phyloP scores from a whole-genome alignment of 2,797 vertebrate species.

The Arctocebus calabarensis region DNA sequence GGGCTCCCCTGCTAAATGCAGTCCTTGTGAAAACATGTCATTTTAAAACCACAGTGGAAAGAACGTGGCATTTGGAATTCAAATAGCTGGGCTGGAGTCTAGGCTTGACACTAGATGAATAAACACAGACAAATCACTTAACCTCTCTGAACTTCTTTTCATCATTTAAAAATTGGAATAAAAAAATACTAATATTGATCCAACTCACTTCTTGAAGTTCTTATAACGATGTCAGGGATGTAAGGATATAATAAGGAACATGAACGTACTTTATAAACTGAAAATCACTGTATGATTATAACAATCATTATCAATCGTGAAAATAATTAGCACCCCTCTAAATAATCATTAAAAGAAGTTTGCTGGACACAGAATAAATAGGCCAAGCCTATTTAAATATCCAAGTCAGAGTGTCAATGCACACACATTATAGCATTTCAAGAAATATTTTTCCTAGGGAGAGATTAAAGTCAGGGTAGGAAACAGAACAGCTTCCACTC shows the following conservation, averaged over 20 bases:
- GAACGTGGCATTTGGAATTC: slow-evolving; percentile 54
- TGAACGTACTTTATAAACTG: slow-evolving; percentile 9
- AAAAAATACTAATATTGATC: slow-evolving; percentile 59
- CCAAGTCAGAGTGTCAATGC: slow-evolving; percentile 75
- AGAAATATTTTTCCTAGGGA: slow-evolving; percentile 79
- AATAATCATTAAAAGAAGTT: slow-evolving; percentile 70
- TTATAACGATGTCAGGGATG: slow-evolving; percentile 32
- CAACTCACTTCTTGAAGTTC: slow-evolving; percentile 43
- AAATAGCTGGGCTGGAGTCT: slow-evolving; percentile 29
- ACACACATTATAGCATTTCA: slow-evolving; percentile 82
- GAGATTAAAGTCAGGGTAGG: slow-evolving; percentile 77
- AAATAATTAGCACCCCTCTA: slow-evolving; percentile 75
- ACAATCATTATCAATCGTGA: slow-evolving; percentile 65
- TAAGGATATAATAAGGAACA: slow-evolving; percentile 46
- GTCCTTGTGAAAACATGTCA: slow-evolving; percentile 33
- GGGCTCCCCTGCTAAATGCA: slow-evolving; percentile 3
- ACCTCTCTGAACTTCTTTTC: slow-evolving; percentile 63
- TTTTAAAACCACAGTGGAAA: slow-evolving; percentile 68
- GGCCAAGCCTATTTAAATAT: slow-evolving; percentile 70
- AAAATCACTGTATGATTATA: slow-evolving; percentile 32
- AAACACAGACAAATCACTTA: slow-evolving; percentile 67
- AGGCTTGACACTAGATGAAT: slow-evolving; percentile 65
- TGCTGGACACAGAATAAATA: slow-evolving; percentile 64
- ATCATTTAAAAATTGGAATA: slow-evolving; percentile 20
- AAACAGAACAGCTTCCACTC: slow-evolving; percentile 77